Evolutionary conservation across 2,113 vertebrate species (phyloP).

Genomic region (Caloenas nicobarica): DNA sequence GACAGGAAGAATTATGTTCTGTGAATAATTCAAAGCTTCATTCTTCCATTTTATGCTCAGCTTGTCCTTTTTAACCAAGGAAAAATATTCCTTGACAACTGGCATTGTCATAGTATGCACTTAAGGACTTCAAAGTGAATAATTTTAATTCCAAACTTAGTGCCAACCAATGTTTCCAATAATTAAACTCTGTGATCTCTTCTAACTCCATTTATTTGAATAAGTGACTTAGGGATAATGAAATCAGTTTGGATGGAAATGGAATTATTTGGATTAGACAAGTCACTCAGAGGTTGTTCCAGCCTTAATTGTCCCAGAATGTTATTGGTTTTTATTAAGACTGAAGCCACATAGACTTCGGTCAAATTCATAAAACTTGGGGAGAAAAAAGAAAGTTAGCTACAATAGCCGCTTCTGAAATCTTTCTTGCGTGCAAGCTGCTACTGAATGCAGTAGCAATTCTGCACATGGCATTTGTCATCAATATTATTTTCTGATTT

Average conservation of each 20-base stretch:
- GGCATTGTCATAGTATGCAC: constrained; percentile 4
- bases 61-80: constrained; percentile 26
- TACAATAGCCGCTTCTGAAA: background rate
- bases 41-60: constrained; percentile 20
- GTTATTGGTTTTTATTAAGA: constrained; percentile 32
- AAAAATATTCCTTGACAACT: constrained; percentile 34
- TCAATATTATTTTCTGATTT: background rate
- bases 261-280: constrained; percentile 37
- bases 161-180: constrained; percentile 53
- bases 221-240: constrained; percentile 36
- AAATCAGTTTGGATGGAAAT: constrained; percentile 51
- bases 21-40: background rate
- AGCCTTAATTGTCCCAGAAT: constrained; percentile 39
- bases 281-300: constrained; percentile 41
- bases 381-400: background rate
- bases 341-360: background rate
- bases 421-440: background rate
- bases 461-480: background rate
- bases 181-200: constrained; percentile 55
- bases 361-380: background rate
- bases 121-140: constrained; percentile 47
- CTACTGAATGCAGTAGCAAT: background rate
- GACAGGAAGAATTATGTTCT: background rate
- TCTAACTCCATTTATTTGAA: constrained; percentile 46
- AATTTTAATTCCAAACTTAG: constrained; percentile 51